Percentiles rank a stretch among this genome's conserved stretches.
These are phyloP conservation scores for Drosophila willistoni DNA, from an alignment of 1,140 invertebrate genomes.

Conservation along the genomic window DNA sequence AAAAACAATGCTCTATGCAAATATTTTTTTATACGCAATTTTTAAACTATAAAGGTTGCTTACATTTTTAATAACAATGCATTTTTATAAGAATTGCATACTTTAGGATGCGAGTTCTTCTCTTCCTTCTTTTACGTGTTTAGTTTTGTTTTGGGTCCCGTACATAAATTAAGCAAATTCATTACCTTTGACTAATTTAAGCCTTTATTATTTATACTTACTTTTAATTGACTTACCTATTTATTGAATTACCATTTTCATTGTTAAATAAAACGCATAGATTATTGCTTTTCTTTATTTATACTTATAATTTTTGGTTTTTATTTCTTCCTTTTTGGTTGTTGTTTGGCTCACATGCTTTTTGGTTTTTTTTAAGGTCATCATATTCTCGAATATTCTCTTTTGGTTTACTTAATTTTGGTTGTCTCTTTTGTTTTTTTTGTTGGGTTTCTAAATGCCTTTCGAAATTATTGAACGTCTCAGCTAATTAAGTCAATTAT, in stretches of 20 bases:
- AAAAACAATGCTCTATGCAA: too few species aligned
- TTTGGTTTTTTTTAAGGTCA: slow-evolving; percentile 65
- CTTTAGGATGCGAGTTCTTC: too few species aligned
- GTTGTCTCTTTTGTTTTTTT: slow-evolving; percentile 13
- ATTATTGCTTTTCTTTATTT: slow-evolving; percentile 2
- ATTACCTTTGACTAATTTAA: too few species aligned
- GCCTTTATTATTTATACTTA: too few species aligned
- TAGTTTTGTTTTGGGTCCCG: too few species aligned
- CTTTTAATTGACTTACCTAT: neutral
- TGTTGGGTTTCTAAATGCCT: slow-evolving; percentile 64
- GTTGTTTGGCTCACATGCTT: slow-evolving; percentile 49
- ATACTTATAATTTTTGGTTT: slow-evolving; percentile 11
- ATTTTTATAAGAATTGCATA: too few species aligned
- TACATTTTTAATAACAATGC: too few species aligned
- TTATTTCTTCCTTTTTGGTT: slow-evolving; percentile 17
- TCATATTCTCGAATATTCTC: slow-evolving; percentile 35
- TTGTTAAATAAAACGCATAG: neutral
- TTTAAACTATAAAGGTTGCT: too few species aligned
- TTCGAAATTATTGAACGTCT: slow-evolving; percentile 75
- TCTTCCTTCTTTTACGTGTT: too few species aligned
- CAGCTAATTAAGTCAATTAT: slow-evolving; percentile 74
- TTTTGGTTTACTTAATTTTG: slow-evolving; percentile 29
- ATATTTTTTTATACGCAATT: too few species aligned
- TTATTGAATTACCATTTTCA: neutral
- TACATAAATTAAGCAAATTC: too few species aligned